Percentiles rank a stretch among this genome's conserved stretches.
Evolutionary conservation across 2,113 vertebrate species (phyloP).

Genomic region (Rhinopomastus cyanomelas): DNA sequence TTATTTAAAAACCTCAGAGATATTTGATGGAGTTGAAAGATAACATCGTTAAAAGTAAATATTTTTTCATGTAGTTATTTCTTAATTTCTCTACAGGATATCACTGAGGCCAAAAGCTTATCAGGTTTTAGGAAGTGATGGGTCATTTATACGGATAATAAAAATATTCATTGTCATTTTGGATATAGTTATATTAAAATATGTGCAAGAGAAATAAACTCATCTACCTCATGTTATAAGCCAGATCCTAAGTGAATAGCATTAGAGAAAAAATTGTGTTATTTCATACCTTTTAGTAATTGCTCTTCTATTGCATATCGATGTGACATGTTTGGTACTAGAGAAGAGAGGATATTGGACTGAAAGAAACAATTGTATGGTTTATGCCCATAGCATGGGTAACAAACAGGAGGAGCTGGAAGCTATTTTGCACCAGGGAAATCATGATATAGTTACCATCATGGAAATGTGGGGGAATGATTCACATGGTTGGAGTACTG

Average conservation of each 20-base stretch:
- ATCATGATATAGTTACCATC: no score
- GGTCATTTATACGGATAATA: slow-evolving; percentile 34
- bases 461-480: no score
- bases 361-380: background rate
- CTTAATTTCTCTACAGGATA: background rate
- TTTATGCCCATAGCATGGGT: background rate
- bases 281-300: background rate
- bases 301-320: background rate
- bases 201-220: slow-evolving; percentile 36
- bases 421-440: no score
- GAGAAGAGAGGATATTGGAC: background rate
- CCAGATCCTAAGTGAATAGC: background rate
- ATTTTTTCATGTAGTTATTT: background rate
- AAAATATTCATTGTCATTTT: slow-evolving; percentile 46
- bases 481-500: no score
- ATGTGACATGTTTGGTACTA: background rate
- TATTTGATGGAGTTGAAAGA: background rate
- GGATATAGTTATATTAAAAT: slow-evolving; percentile 36
- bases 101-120: slow-evolving; percentile 17
- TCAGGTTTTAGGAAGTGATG: slow-evolving; percentile 33
- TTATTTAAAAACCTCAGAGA: background rate
- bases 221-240: background rate
- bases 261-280: background rate
- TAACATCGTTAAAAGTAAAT: background rate
- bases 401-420: no score